A percentile compares a stretch with the other conserved stretches of the same genome.
phyloP scores from a whole-genome alignment of 2,113 vertebrate genomes.

The Hyla sarda region DNA sequence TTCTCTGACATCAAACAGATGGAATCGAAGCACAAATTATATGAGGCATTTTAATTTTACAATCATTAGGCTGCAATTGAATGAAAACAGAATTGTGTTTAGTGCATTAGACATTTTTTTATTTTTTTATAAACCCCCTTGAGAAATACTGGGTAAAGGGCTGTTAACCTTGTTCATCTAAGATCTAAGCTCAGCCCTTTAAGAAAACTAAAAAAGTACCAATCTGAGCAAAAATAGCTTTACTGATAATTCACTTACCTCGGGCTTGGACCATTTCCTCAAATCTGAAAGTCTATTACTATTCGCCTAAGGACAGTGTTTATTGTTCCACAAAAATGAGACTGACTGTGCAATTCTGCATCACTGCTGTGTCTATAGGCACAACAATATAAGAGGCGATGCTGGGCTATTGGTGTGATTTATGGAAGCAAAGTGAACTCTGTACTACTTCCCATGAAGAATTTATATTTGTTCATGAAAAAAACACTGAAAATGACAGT shows the following conservation, averaged over 20 bases:
- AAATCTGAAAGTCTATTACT: conserved; percentile 16
- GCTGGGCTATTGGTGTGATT: background rate
- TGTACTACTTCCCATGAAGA: background rate
- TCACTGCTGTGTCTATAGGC: background rate
- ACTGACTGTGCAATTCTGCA: background rate
- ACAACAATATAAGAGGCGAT: background rate
- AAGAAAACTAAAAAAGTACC: background rate
- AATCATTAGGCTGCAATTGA: background rate
- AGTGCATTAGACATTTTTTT: background rate
- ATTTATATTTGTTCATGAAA: background rate
- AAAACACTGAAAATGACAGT: background rate
- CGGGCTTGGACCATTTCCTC: background rate
- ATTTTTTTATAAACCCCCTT: background rate
- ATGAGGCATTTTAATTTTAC: too few species aligned
- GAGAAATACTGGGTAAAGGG: background rate
- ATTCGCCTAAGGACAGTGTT: conserved; percentile 14
- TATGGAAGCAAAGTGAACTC: background rate
- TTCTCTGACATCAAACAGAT: too few species aligned
- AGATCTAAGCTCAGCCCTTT: background rate
- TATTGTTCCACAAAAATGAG: conserved; percentile 7
- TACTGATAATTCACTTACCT: background rate
- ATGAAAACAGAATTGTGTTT: background rate
- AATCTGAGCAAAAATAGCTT: background rate
- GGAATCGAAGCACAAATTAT: too few species aligned
- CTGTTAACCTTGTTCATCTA: background rate